phyloP scores from a whole-genome alignment of 2,888 invertebrate genomes.

The Aphrophora alni region DNA sequence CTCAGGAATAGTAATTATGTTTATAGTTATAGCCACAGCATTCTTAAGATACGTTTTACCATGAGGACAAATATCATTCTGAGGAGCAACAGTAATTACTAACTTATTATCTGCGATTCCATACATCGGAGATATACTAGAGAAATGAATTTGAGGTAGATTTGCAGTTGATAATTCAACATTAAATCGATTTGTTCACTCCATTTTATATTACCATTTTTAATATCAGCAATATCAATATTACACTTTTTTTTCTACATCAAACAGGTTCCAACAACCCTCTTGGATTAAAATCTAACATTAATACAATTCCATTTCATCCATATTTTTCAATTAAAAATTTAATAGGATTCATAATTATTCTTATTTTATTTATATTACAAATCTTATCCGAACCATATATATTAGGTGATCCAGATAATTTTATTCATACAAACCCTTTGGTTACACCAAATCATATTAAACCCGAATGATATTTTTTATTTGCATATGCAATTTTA shows the following conservation, averaged over 20 bases:
- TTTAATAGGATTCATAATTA: slow-evolving; percentile 47
- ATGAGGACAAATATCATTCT: slow-evolving; percentile 83
- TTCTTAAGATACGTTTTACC: slow-evolving; percentile 81
- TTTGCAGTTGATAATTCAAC: background rate
- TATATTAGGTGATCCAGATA: slow-evolving; percentile 72
- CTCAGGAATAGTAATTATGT: slow-evolving; percentile 69
- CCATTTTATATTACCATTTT: background rate
- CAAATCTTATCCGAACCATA: slow-evolving; percentile 65
- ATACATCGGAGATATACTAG: background rate
- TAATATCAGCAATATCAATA: background rate
- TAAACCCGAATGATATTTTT: slow-evolving; percentile 85
- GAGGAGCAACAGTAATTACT: slow-evolving; percentile 66
- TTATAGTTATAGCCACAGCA: slow-evolving; percentile 72
- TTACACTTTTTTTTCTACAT: background rate
- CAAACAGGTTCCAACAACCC: background rate
- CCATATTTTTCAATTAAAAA: slow-evolving; percentile 69
- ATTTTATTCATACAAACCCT: slow-evolving; percentile 74
- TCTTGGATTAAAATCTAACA: background rate
- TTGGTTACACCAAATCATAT: slow-evolving; percentile 75
- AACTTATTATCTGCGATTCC: background rate
- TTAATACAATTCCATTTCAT: background rate
- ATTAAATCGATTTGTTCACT: background rate
- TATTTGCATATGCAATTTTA: slow-evolving; percentile 84
- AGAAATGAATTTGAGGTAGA: background rate
- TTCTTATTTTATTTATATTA: slow-evolving; percentile 51